These are phyloP conservation scores for Threskiornis aethiopicus DNA, from an alignment of 2,797 vertebrate species.

Conservation along the genomic window DNA sequence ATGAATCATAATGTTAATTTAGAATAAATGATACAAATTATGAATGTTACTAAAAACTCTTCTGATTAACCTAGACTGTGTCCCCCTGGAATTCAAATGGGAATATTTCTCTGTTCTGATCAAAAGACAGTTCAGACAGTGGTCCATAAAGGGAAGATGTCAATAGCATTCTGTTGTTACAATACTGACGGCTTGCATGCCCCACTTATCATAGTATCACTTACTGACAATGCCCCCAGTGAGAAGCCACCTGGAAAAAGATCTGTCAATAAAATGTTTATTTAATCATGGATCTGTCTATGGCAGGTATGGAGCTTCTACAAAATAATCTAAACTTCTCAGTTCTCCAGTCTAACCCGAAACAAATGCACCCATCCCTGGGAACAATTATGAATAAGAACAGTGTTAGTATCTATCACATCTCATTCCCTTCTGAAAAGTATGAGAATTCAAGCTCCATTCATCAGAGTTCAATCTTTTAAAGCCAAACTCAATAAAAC, in stretches of 20 bases:
- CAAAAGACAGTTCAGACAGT: neutral
- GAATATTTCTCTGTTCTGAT: neutral
- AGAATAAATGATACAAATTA: neutral
- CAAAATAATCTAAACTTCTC: neutral
- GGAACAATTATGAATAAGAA: neutral
- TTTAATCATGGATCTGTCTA: neutral
- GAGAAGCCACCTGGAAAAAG: neutral
- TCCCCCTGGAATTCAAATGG: neutral
- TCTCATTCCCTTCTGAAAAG: neutral
- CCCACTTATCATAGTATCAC: neutral
- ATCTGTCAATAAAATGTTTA: neutral
- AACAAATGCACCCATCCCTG: neutral
- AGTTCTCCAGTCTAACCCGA: neutral
- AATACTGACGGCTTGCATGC: neutral
- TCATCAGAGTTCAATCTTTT: neutral
- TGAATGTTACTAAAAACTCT: neutral
- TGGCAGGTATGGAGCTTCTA: neutral
- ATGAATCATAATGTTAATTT: neutral
- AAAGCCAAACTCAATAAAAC: neutral
- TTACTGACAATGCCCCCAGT: neutral
- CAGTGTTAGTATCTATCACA: neutral
- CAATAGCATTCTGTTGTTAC: neutral
- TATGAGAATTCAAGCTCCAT: neutral
- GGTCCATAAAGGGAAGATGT: neutral
- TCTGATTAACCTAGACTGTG: neutral